Evolutionary conservation across 2,113 vertebrate genomes (phyloP).

Genomic region (Ornithorhynchus anatinus): DNA sequence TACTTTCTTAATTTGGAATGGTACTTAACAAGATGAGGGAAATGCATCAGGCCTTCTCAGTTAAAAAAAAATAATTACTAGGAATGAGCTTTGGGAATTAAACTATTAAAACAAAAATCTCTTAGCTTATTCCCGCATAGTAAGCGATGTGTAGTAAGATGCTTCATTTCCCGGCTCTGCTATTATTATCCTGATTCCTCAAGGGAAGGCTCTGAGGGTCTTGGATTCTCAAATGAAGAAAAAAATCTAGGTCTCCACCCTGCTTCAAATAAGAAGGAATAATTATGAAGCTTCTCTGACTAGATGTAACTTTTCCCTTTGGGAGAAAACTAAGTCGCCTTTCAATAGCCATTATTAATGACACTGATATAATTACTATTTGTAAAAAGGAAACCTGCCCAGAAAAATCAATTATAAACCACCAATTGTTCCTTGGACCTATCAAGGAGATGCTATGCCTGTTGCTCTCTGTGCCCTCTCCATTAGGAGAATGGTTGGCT

Average conservation of each 20-base stretch:
- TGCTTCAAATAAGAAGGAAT: constrained; percentile 53
- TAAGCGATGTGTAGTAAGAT: constrained; percentile 60
- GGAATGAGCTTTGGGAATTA: constrained; percentile 56
- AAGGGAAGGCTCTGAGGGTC: constrained; percentile 45
- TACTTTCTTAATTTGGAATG: constrained; percentile 9
- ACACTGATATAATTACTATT: constrained; percentile 58
- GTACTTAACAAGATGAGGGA: constrained; percentile 31
- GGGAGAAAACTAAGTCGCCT: constrained; percentile 44
- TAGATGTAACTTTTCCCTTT: constrained; percentile 58
- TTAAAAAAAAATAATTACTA: constrained; percentile 56
- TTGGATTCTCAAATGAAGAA: constrained; percentile 38
- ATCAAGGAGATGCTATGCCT: constrained; percentile 31
- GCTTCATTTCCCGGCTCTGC: constrained; percentile 53
- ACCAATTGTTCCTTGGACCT: constrained; percentile 49
- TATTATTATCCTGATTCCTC: constrained; percentile 63
- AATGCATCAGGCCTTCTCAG: constrained; percentile 37
- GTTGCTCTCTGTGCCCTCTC: constrained; percentile 28
- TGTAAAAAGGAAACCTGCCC: constrained; percentile 52
- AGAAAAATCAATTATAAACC: constrained; percentile 65
- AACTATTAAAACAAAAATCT: constrained; percentile 54
- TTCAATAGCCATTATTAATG: constrained; percentile 63
- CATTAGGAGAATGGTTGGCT: constrained; percentile 47
- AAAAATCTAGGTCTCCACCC: constrained; percentile 28
- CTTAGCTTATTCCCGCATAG: constrained; percentile 52
- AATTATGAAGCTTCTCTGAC: constrained; percentile 59